These are phyloP conservation scores for Crypturellus tataupa DNA, from an alignment of 2,797 vertebrate species.

Conservation along the genomic window DNA sequence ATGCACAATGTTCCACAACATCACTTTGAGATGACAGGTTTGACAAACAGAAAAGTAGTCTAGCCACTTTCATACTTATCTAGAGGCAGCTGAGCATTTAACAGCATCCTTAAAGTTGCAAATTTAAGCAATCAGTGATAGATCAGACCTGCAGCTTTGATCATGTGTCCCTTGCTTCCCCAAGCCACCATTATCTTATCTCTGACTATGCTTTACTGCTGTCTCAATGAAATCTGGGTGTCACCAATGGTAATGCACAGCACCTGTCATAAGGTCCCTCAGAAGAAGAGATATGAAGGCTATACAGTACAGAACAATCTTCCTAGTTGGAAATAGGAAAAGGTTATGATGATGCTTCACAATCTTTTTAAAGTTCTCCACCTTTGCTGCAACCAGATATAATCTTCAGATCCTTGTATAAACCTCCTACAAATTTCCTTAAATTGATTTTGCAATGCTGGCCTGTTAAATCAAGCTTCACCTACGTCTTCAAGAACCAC, in stretches of 20 bases:
- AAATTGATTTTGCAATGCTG: neutral
- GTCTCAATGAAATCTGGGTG: neutral
- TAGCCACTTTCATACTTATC: neutral
- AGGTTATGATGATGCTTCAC: neutral
- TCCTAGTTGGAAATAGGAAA: neutral
- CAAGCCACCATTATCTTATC: neutral
- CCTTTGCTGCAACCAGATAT: neutral
- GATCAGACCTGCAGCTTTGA: constrained; percentile 30
- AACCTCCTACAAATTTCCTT: neutral
- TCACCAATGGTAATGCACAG: neutral
- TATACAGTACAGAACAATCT: neutral
- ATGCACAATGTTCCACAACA: neutral
- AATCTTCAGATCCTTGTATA: neutral
- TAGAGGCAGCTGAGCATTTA: neutral
- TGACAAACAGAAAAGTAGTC: neutral
- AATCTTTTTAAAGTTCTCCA: neutral
- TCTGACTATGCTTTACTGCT: neutral
- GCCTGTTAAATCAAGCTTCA: neutral
- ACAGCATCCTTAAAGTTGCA: constrained; percentile 38
- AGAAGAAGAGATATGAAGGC: neutral
- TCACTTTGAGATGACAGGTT: neutral
- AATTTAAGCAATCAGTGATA: constrained; percentile 29
- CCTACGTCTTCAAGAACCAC: neutral
- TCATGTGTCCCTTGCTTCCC: constrained; percentile 27
- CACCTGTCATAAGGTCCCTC: neutral